Conservation (phyloP, 2,113 vertebrate genomes). For the Microcebus ravelobensis region DNA sequence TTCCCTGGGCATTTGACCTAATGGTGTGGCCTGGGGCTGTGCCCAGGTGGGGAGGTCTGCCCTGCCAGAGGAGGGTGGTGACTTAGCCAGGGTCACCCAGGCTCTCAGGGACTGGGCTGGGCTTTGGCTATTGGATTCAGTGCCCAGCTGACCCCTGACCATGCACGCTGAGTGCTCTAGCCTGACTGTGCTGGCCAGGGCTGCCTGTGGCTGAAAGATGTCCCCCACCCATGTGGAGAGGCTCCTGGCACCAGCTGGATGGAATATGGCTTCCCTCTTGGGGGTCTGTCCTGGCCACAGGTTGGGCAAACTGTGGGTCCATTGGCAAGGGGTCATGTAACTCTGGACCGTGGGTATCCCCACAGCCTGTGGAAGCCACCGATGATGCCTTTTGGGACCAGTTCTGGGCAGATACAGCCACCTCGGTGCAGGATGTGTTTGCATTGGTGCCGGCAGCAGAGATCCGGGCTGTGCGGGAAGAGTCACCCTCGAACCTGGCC, state of each 20-base stretch:
- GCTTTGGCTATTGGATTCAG: background rate
- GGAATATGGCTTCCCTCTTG: background rate
- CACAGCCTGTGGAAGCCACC: conserved; percentile 96
- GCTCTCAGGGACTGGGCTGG: background rate
- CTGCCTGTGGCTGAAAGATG: background rate
- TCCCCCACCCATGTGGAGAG: rapidly evolving
- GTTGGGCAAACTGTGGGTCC: background rate
- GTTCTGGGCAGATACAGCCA: conserved; percentile 98
- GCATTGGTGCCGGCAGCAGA: conserved; percentile 97
- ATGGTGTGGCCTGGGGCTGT: background rate
- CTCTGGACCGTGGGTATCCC: background rate
- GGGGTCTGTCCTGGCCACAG: background rate
- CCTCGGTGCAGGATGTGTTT: conserved; percentile 98
- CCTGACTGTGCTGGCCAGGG: background rate
- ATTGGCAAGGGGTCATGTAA: background rate
- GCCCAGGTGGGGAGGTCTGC: background rate
- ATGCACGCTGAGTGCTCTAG: rapidly evolving
- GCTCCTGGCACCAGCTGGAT: background rate
- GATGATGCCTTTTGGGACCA: conserved; percentile 99
- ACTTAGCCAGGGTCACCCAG: background rate
- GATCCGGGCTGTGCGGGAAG: conserved; percentile 97
- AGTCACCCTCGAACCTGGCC: conserved; percentile 98
- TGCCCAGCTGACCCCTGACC: background rate
- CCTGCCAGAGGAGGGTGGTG: background rate
- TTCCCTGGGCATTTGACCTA: background rate